phyloP scores from a whole-genome alignment of 2,888 invertebrate genomes.

The Andrena marginata region DNA sequence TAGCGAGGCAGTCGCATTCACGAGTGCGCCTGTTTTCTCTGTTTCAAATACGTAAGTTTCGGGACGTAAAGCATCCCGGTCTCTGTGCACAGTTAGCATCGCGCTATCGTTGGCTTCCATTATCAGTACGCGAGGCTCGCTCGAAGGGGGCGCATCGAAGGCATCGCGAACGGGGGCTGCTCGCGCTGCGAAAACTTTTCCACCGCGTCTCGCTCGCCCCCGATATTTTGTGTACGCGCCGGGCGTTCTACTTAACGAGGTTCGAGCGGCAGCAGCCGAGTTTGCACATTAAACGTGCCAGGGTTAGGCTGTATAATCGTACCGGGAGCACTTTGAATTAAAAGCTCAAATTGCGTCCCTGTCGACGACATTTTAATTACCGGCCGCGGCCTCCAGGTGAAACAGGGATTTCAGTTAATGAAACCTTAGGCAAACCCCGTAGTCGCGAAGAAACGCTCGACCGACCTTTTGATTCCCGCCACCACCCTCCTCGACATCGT shows the following conservation, averaged over 20 bases:
- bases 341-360: slow-evolving; percentile 47
- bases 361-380: slow-evolving; percentile 57
- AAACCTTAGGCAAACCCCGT: slow-evolving; percentile 46
- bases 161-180: slow-evolving; percentile 33
- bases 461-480: slow-evolving; percentile 30
- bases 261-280: slow-evolving; percentile 1
- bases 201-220: not conserved
- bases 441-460: slow-evolving; percentile 26
- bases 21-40: slow-evolving; percentile 57
- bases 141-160: slow-evolving; percentile 56
- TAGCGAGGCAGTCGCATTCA: slow-evolving; percentile 32
- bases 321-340: slow-evolving; percentile 42
- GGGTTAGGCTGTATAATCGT: slow-evolving; percentile 34
- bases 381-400: slow-evolving; percentile 35
- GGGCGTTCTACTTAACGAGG: slow-evolving; percentile 52
- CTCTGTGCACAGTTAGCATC: slow-evolving; percentile 43
- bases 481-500: not conserved
- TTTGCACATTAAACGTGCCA: slow-evolving; percentile 28
- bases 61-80: slow-evolving; percentile 20
- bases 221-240: slow-evolving; percentile 21
- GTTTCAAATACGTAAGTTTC: slow-evolving; percentile 67
- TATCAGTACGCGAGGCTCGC: slow-evolving; percentile 43
- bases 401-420: slow-evolving; percentile 59
- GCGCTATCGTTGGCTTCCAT: slow-evolving; percentile 65
- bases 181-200: slow-evolving; percentile 40